Conservation (phyloP, 2,797 vertebrate genomes). For the Chiloscyllium punctatum region DNA sequence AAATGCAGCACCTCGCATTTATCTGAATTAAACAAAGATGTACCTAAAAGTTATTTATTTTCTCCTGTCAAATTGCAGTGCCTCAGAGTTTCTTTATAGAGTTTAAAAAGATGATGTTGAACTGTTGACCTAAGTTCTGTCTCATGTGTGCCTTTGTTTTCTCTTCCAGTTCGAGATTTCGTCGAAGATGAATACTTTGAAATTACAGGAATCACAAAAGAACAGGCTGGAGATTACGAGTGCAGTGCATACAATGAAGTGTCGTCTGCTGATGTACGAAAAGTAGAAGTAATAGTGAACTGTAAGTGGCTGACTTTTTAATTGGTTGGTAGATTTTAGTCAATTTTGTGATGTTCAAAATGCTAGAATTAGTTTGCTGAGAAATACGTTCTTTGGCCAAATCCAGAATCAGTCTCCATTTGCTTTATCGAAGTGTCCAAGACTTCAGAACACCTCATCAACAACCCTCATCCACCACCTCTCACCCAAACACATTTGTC, state of each 20-base stretch:
- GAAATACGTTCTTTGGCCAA: neutral
- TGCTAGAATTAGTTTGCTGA: neutral
- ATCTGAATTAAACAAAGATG: neutral
- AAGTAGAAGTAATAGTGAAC: conserved; percentile 85
- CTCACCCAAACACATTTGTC: neutral
- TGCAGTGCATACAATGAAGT: conserved; percentile 90
- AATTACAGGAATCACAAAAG: conserved; percentile 81
- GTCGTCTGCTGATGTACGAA: conserved; percentile 72
- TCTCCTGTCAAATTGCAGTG: neutral
- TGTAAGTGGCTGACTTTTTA: conserved; percentile 68
- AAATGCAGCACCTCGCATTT: no score
- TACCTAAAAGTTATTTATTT: neutral
- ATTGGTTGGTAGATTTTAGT: neutral
- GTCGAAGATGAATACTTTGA: conserved; percentile 87
- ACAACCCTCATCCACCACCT: no score
- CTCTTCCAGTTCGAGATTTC: conserved; percentile 66
- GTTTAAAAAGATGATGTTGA: neutral
- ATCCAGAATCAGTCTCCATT: neutral
- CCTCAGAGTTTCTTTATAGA: neutral
- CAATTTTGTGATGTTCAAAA: neutral
- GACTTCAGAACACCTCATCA: no score
- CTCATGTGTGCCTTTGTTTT: neutral
- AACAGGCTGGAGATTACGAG: conserved; percentile 89
- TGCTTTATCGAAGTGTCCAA: no score
- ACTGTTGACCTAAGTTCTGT: neutral